Base-by-base conservation (phyloP, 2,797 vertebrate genomes). In the Danio kyathit region DNA sequence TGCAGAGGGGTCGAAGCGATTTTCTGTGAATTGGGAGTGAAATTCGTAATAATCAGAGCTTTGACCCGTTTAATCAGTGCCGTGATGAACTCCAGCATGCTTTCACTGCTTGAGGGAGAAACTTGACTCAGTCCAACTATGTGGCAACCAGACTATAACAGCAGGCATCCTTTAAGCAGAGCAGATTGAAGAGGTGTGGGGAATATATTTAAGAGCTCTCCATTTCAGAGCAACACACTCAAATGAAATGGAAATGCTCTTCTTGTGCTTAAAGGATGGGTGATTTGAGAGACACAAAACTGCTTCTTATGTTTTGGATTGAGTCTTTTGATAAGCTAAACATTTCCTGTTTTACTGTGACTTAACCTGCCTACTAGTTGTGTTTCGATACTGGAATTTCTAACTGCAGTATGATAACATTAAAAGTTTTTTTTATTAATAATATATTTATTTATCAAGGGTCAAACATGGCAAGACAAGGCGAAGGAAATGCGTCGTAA, bases 11-110 rank as follows among this genome's bases (percentile, higher is more conserved):
- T 77, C 59, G 59, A 64, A 48, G 57, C 29, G 49, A 59, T 29
- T 78, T 66, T 73, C 54, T 83, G 63, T 63, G 16, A 48, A 79
- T 57, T 79, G 65, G 63, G 74, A 80, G 54, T 49, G 57, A 43
- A 66, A 63, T 72, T 81, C 52, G 81, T 66, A 84, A 72, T 56
- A 72, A 76, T 67, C 78, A 43, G 38, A 51, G 59, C 63, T 44
- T 71, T 84, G 78, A 80, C 66, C 82, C 57, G 1, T 59, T 61
- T 59, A 80, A 80, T 80, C 59, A 83, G 60, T 64, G 65, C 41
- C 4, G n/a, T 70, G 66, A 75, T 74, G 63, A 51, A 60, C 61
- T 73, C 70, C 40, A 52, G 17, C 65, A 49, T 16, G n/a, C 29
- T 71, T 71, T 79, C 57, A 60, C 56, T 38, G 64, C 76, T 79